A percentile compares a stretch with the other conserved stretches of the same genome.
Conservation (phyloP, 2,888 invertebrate species). For the Nephrotoma guestfalica region DNA sequence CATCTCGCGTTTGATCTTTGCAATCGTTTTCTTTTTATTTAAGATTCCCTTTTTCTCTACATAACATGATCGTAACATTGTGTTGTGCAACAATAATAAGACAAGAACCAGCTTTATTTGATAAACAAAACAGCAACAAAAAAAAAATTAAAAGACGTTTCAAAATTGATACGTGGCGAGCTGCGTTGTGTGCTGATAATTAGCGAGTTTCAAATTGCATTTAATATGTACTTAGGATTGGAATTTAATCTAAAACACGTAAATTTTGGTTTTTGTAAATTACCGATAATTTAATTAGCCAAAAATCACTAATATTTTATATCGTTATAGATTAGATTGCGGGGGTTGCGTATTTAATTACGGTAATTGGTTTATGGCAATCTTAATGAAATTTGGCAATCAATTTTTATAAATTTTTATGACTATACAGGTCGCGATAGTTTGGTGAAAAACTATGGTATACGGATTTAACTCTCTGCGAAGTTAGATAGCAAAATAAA, state of each 20-base stretch:
- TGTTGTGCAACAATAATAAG: background rate
- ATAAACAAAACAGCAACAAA: background rate
- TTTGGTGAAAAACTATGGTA: no score
- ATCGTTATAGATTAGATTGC: background rate
- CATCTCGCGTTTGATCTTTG: background rate
- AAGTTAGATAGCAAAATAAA: no score
- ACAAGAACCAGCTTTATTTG: background rate
- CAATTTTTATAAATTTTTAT: no score
- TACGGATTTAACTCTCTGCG: no score
- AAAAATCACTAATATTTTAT: background rate
- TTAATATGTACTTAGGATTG: background rate
- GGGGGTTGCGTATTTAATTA: background rate
- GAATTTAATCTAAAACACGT: background rate
- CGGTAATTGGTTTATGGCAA: background rate
- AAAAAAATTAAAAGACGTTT: background rate
- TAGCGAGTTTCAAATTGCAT: background rate
- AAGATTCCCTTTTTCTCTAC: background rate
- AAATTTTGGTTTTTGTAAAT: background rate
- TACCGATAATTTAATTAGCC: background rate
- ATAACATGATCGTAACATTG: no score
- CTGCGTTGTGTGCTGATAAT: background rate
- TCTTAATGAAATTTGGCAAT: background rate
- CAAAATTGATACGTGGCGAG: background rate
- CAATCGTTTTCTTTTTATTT: background rate
- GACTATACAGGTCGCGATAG: no score